Evolutionary conservation across 2,797 vertebrate species (phyloP).

Genomic region (Anas acuta): DNA sequence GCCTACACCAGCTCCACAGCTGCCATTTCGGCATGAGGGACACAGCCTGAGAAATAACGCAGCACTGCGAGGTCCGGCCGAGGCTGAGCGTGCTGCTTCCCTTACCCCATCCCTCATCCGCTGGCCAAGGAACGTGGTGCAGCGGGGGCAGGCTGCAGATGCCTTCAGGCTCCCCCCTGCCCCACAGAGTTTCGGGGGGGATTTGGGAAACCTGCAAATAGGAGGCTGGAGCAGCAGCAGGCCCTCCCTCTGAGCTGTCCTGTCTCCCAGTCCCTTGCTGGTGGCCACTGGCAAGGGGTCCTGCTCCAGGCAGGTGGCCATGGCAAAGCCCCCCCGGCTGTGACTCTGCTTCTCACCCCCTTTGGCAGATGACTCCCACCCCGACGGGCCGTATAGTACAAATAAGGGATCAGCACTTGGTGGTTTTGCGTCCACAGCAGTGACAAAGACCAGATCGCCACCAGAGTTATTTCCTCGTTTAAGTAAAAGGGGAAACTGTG

Average conservation of each 20-base stretch:
- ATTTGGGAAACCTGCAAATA: background rate
- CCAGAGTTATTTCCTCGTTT: slow-evolving; percentile 47
- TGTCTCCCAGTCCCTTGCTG: background rate
- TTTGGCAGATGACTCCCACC: background rate
- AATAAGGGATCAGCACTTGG: background rate
- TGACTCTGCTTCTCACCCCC: background rate
- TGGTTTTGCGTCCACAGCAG: background rate
- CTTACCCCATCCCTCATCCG: background rate
- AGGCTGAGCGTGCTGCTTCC: background rate
- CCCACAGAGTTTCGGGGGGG: background rate
- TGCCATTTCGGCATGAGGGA: background rate
- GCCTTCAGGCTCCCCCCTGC: background rate
- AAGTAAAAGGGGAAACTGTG: slow-evolving; percentile 25
- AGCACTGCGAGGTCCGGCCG: background rate
- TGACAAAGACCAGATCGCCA: slow-evolving; percentile 47
- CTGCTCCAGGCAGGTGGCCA: rapidly evolving
- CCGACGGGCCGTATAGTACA: background rate
- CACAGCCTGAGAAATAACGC: rapidly evolving
- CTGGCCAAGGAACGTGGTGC: background rate
- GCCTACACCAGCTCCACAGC: background rate
- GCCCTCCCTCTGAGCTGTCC: background rate
- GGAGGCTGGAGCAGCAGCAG: background rate
- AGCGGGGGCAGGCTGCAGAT: background rate
- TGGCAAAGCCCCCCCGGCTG: background rate
- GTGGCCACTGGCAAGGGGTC: rapidly evolving